Evolutionary conservation across 2,888 invertebrate species (phyloP).

Genomic region (Julus scanicus): DNA sequence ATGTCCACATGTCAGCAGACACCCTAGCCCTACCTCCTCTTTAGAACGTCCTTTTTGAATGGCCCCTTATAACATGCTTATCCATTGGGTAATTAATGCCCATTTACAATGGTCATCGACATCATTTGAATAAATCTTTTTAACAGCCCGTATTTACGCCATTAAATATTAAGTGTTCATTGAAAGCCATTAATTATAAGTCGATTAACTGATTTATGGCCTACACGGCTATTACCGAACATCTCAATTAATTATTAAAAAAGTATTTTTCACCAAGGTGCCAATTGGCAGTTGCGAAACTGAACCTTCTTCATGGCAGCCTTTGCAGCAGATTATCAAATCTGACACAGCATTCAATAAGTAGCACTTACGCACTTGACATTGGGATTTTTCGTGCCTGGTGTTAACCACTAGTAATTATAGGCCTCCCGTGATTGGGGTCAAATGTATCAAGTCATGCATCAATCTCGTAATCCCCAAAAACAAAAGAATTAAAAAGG

Average conservation of each 20-base stretch:
- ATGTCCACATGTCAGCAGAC: too few species aligned
- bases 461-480: background rate
- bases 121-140: too few species aligned
- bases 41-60: too few species aligned
- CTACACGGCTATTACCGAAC: background rate
- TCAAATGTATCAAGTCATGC: background rate
- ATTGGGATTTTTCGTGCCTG: conserved; percentile 6
- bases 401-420: background rate
- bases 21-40: too few species aligned
- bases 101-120: too few species aligned
- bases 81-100: too few species aligned
- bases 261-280: background rate
- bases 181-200: background rate
- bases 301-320: background rate
- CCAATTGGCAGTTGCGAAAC: conserved; percentile 16
- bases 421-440: conserved; percentile 1
- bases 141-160: background rate
- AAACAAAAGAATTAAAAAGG: background rate
- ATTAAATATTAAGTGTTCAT: background rate
- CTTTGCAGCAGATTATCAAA: background rate
- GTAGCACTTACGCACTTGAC: conserved; percentile 42
- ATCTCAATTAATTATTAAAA: background rate
- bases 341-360: conserved; percentile 6
- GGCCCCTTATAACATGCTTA: too few species aligned
- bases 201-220: background rate